Evolutionary conservation across 2,888 invertebrate species (phyloP).

Genomic region (Lymantria dispar): DNA sequence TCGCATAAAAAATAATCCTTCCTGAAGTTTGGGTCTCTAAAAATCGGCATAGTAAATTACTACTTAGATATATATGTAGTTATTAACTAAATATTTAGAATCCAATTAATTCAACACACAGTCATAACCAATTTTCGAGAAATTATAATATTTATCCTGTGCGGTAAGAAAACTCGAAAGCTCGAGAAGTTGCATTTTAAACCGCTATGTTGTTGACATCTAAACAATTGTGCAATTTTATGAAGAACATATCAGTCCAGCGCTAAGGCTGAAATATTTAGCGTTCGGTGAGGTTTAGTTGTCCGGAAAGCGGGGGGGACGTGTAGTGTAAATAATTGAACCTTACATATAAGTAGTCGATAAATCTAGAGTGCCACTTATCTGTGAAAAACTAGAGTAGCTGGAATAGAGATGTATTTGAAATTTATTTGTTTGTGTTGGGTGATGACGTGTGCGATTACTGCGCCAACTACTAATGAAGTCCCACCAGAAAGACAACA

Average conservation of each 20-base stretch:
- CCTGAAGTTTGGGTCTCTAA: too few species aligned
- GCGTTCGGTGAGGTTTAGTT: slow-evolving; percentile 66
- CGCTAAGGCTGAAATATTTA: slow-evolving; percentile 81
- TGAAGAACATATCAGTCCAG: slow-evolving; percentile 72
- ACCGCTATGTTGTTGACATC: slow-evolving; percentile 62
- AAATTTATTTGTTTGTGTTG: slow-evolving; percentile 50
- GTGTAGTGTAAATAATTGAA: slow-evolving; percentile 77
- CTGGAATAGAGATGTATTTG: slow-evolving; percentile 56
- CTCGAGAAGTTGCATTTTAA: slow-evolving; percentile 42
- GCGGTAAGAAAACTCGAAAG: neutral
- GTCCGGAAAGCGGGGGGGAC: slow-evolving; percentile 77
- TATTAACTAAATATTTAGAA: too few species aligned
- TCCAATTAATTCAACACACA: too few species aligned
- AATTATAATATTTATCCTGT: too few species aligned
- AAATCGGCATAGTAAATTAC: too few species aligned
- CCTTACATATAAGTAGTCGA: slow-evolving; percentile 75
- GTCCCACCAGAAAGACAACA: slow-evolving; percentile 58
- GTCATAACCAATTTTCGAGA: too few species aligned
- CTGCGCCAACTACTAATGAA: slow-evolving; percentile 51
- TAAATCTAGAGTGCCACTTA: slow-evolving; percentile 73
- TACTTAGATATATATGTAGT: too few species aligned
- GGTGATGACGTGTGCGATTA: slow-evolving; percentile 40
- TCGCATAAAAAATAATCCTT: too few species aligned
- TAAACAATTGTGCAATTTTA: slow-evolving; percentile 75
- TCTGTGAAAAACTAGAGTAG: slow-evolving; percentile 60